These are phyloP conservation scores for Chloropsis cyanopogon DNA, from an alignment of 2,113 vertebrate species.

Conservation along the genomic window DNA sequence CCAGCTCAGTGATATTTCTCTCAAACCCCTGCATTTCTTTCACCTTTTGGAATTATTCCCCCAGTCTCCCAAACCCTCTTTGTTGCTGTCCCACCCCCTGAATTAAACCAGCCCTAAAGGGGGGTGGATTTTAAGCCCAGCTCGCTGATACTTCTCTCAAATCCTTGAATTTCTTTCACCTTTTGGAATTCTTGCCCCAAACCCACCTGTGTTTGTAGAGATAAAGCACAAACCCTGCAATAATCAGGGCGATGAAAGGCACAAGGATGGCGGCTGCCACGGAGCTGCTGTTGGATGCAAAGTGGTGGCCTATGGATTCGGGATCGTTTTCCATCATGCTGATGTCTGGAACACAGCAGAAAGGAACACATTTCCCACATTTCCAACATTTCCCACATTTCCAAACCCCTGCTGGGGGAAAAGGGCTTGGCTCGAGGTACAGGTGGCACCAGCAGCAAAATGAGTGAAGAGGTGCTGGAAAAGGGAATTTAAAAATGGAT, in stretches of 20 bases:
- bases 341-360: slow-evolving; percentile 67
- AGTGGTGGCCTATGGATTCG: slow-evolving; percentile 86
- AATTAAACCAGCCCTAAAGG: neutral
- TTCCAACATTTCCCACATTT: neutral
- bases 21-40: neutral
- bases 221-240: slow-evolving; percentile 97
- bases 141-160: neutral
- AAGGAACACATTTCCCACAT: neutral
- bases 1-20: neutral
- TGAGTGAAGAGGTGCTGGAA: neutral
- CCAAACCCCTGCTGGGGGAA: neutral
- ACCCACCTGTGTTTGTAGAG: slow-evolving; percentile 98
- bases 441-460: neutral
- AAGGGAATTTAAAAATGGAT: neutral
- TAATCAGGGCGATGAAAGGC: slow-evolving; percentile 99
- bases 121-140: neutral
- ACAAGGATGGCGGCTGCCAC: slow-evolving; percentile 98
- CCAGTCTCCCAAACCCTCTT: neutral
- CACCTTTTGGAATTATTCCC: neutral
- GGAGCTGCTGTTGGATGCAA: slow-evolving; percentile 97
- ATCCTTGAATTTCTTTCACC: neutral
- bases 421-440: neutral
- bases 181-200: fast-evolving
- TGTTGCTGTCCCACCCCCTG: neutral
- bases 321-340: slow-evolving; percentile 78